These are phyloP conservation scores for Eurytemora carolleeae DNA, from an alignment of 1,140 invertebrate genomes.

Conservation along the genomic window DNA sequence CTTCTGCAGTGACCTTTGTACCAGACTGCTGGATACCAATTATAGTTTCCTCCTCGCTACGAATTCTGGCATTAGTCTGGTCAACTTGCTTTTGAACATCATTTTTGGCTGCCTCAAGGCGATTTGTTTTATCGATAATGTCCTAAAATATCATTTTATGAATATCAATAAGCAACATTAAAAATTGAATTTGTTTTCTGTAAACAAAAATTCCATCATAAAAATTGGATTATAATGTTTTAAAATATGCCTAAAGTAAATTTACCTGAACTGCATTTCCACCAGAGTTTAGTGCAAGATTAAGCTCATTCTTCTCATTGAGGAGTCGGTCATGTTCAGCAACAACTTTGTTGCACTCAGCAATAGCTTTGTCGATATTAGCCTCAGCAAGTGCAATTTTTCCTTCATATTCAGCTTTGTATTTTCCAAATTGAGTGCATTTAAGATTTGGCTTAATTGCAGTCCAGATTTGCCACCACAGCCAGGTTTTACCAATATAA, in stretches of 20 bases:
- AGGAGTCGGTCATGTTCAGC: conserved; percentile 53
- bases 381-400: conserved; percentile 83
- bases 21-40: not conserved
- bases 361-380: too few relatives aligned
- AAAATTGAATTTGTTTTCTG: too few relatives aligned
- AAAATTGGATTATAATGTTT: too few relatives aligned
- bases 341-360: conserved; percentile 91
- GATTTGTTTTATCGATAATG: conserved; percentile 15
- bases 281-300: conserved; percentile 39
- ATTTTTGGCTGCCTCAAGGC: conserved; percentile 6
- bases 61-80: not conserved
- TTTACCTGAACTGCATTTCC: conserved; percentile 11
- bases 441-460: conserved; percentile 97
- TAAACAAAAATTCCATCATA: too few relatives aligned
- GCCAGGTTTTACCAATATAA: conserved; percentile 92
- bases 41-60: conserved; percentile 4
- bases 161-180: too few relatives aligned
- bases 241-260: too few relatives aligned
- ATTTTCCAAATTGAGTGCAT: too few relatives aligned
- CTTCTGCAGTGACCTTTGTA: conserved; percentile 28
- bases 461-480: conserved; percentile 99
- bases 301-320: conserved; percentile 76
- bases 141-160: too few relatives aligned
- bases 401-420: conserved; percentile 44
- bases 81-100: conserved; percentile 13